These are phyloP conservation scores for Charanyca ferruginea DNA, from an alignment of 2,888 invertebrate genomes.

Conservation along the genomic window DNA sequence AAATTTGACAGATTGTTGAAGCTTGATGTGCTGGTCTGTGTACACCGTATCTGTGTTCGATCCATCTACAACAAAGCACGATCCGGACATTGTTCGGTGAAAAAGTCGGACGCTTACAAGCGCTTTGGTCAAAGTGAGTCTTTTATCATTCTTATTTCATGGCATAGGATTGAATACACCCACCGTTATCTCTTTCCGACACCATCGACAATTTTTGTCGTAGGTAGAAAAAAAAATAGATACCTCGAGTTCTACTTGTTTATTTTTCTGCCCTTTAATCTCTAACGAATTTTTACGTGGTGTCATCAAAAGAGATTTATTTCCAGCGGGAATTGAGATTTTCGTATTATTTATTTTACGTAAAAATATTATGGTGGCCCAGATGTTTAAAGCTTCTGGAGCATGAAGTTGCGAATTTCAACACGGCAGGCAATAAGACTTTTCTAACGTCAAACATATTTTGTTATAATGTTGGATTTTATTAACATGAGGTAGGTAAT, in stretches of 20 bases:
- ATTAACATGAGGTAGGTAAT: background rate
- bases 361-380: conserved; percentile 24
- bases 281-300: conserved; percentile 55
- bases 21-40: no score
- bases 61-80: background rate
- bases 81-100: background rate
- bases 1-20: no score
- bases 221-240: conserved; percentile 37
- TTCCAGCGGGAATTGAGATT: conserved; percentile 39
- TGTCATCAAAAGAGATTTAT: conserved; percentile 49
- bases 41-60: background rate
- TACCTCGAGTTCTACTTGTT: conserved; percentile 44
- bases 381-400: conserved; percentile 15
- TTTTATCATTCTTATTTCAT: conserved; percentile 25
- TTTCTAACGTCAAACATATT: background rate
- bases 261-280: conserved; percentile 62
- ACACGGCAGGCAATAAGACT: background rate
- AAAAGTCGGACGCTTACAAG: background rate
- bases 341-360: conserved; percentile 48
- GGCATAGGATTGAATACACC: conserved; percentile 27
- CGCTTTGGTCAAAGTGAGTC: conserved; percentile 1
- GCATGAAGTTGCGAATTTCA: conserved; percentile 17
- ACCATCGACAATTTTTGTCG: conserved; percentile 54
- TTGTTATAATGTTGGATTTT: background rate
- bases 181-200: conserved; percentile 55